Conservation (phyloP, 2,797 vertebrate species). For the Paratrypauchen microcephalus region DNA sequence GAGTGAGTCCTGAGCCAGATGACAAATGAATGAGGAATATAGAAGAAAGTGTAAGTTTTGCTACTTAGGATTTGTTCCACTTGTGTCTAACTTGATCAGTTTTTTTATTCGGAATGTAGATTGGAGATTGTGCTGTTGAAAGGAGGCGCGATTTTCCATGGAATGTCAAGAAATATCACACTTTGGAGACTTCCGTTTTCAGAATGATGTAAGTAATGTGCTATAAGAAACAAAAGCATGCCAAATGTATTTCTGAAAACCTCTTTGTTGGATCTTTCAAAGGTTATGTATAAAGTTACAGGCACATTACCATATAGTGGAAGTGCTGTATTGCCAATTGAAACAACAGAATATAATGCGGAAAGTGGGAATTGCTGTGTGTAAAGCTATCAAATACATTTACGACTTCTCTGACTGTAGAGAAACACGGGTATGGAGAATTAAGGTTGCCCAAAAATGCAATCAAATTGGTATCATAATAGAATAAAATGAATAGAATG, state of each 20-base stretch:
- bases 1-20: constrained; percentile 2
- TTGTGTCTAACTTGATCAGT: not conserved
- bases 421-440: no score
- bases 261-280: not conserved
- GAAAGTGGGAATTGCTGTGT: no score
- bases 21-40: constrained; percentile 4
- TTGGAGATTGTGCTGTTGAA: not conserved
- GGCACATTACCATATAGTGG: no score
- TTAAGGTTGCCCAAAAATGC: no score
- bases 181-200: not conserved
- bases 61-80: not conserved
- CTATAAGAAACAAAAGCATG: not conserved
- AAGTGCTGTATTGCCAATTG: no score
- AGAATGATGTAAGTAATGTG: not conserved
- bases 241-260: not conserved
- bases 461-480: no score
- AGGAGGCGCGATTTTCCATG: not conserved
- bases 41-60: not conserved
- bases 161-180: not conserved
- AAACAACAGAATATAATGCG: no score
- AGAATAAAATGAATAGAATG: no score
- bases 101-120: not conserved
- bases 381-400: no score
- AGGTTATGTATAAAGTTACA: not conserved
- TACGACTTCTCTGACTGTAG: no score